Conservation (phyloP, 2,888 invertebrate genomes). For the Drosophila mercatorum region DNA sequence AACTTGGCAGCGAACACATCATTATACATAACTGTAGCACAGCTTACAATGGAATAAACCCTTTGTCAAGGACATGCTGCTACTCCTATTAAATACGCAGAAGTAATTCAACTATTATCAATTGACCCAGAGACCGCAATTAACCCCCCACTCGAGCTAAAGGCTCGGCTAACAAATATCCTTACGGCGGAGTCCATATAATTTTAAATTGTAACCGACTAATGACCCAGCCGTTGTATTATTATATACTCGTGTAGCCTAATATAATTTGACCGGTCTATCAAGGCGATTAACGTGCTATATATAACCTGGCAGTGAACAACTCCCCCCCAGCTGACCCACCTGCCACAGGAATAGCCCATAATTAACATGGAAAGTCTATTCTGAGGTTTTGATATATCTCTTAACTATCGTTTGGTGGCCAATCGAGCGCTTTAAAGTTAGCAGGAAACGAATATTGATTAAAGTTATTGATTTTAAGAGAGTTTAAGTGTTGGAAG, state of each 20-base stretch:
- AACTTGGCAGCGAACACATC: slow-evolving; percentile 7
- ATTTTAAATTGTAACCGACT: slow-evolving; percentile 39
- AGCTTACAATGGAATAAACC: slow-evolving; percentile 28
- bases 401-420: not conserved
- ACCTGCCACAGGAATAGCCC: slow-evolving; percentile 16
- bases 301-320: slow-evolving; percentile 14
- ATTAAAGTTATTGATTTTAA: no score
- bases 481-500: not conserved
- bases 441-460: not conserved
- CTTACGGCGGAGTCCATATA: slow-evolving; percentile 12
- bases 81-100: not conserved
- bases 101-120: slow-evolving; percentile 13
- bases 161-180: slow-evolving; percentile 6
- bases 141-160: slow-evolving; percentile 7
- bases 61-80: slow-evolving; percentile 7
- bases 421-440: slow-evolving; percentile 1
- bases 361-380: slow-evolving; percentile 4
- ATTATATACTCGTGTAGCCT: slow-evolving; percentile 9
- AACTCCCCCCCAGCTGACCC: slow-evolving; percentile 19
- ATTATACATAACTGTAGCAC: slow-evolving; percentile 23
- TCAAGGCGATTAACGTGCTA: slow-evolving; percentile 3
- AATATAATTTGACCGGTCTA: slow-evolving; percentile 17
- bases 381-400: not conserved
- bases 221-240: slow-evolving; percentile 19
- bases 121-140: slow-evolving; percentile 8